Base-by-base conservation (phyloP, 2,113 vertebrate species). In the Fulmarus glacialis region DNA sequence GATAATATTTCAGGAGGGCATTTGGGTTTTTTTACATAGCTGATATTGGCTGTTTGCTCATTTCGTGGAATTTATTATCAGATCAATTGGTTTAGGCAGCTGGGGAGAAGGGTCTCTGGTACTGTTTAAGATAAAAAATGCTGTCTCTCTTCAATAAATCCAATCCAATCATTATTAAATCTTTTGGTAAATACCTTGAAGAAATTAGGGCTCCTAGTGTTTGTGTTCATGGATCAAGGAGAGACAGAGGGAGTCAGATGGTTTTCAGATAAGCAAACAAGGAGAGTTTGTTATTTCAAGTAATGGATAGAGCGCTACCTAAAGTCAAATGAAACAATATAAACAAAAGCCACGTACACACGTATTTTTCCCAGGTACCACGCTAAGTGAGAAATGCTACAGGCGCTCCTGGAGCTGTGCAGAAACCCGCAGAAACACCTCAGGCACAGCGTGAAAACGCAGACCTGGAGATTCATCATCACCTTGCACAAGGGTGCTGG, bases 101-200 rank as follows among this genome's bases (percentile, higher is more conserved):
- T n/a, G 68, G 68, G 74, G 80, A 95, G 70, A 90, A 74, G 68
- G 88, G 67, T 82, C 83, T 70, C 52, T 0, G 3, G 82, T 36
- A 20, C 50, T 12, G n/a, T 23, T 78, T 71, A 82, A 89, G 86
- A 52, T 66, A 72, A 95, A 94, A 84, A 90, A 63, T 8, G 64
- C 75, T 5, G 4, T 38, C 64, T 87, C 73, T 91, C 91, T 77
- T 93, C 97, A 93, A 91, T 87, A 96, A 97, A 94, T 85, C 96
- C 62, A 87, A 16, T n/a, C 77, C 95, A 90, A 94, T 96, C 52
- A 63, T 74, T 95, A 92, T 87, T 96, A 93, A 97, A 96, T 81
- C 60, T 94, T 96, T 96, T 62, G 79, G 79, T 82, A 94, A 96
- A 94, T 93, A 93, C 52, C 89, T 94, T 52, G 66, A 82, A 86